Percentiles rank a stretch among this genome's conserved stretches.
phyloP scores from a whole-genome alignment of 1,140 invertebrate genomes.

The Trichonephila clavata region DNA sequence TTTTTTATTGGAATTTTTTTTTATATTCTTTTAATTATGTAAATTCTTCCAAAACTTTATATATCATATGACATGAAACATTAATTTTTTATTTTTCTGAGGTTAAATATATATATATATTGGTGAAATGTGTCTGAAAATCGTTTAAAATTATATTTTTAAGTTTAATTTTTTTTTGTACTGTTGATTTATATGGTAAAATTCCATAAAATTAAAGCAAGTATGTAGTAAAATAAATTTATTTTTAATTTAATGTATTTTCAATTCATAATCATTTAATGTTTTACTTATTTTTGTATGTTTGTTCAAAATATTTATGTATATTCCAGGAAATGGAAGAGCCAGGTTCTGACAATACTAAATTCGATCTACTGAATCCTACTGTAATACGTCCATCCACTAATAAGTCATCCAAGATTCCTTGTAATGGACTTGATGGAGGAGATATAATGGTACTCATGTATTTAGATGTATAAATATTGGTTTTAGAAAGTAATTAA shows the following conservation, averaged over 20 bases:
- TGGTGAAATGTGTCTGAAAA: not conserved
- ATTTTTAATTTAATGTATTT: no score
- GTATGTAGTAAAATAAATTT: no score
- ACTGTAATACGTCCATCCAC: constrained; percentile 88
- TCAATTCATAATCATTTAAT: no score
- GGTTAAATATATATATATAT: not conserved
- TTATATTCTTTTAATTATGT: not conserved
- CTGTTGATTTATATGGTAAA: no score
- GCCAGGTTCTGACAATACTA: constrained; percentile 89
- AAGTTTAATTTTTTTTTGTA: no score
- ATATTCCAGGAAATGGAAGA: constrained; percentile 87
- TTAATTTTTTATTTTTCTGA: not conserved
- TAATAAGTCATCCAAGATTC: not conserved
- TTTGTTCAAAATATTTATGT: not conserved
- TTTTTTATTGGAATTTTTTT: not conserved
- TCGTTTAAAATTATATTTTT: no score
- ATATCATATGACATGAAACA: not conserved
- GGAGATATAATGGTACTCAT: constrained; percentile 37
- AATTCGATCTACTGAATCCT: constrained; percentile 93
- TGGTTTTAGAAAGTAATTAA: no score
- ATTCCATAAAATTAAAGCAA: no score
- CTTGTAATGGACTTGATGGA: constrained; percentile 44
- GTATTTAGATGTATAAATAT: not conserved
- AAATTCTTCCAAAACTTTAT: no score
- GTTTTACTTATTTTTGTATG: not conserved